A percentile compares a stretch with the other conserved stretches of the same genome.
phyloP scores from a whole-genome alignment of 2,888 invertebrate species.

The Apomyelois bistriatella region DNA sequence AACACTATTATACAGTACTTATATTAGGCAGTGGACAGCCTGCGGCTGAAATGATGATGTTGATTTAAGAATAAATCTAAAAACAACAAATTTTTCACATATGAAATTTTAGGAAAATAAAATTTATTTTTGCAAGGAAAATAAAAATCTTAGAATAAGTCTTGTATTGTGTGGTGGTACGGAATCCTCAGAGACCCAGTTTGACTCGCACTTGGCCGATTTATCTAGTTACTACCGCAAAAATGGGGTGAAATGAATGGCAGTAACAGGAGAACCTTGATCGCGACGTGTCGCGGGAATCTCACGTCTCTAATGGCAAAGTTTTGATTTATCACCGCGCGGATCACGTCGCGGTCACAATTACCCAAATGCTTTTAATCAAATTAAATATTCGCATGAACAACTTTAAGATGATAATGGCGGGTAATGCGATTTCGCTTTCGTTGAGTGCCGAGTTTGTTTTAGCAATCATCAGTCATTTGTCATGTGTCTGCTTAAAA shows the following conservation, averaged over 20 bases:
- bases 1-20: no score
- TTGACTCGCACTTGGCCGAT: no score
- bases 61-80: no score
- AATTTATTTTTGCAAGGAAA: no score
- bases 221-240: neutral
- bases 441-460: slow-evolving; percentile 7
- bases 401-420: slow-evolving; percentile 29
- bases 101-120: no score
- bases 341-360: slow-evolving; percentile 42
- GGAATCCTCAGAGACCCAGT: no score
- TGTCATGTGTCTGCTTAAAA: neutral
- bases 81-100: no score
- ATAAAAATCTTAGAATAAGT: no score
- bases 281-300: slow-evolving; percentile 60
- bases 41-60: no score
- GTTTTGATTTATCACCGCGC: slow-evolving; percentile 65
- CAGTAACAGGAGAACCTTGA: slow-evolving; percentile 17
- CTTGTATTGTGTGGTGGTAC: no score
- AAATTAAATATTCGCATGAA: slow-evolving; percentile 38
- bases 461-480: slow-evolving; percentile 1
- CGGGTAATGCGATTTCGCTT: slow-evolving; percentile 20
- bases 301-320: slow-evolving; percentile 58
- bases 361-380: slow-evolving; percentile 55
- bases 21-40: no score
- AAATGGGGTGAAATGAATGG: neutral